Evolutionary conservation across 2,888 invertebrate species (phyloP).

Genomic region (Cyaniris semiargus): DNA sequence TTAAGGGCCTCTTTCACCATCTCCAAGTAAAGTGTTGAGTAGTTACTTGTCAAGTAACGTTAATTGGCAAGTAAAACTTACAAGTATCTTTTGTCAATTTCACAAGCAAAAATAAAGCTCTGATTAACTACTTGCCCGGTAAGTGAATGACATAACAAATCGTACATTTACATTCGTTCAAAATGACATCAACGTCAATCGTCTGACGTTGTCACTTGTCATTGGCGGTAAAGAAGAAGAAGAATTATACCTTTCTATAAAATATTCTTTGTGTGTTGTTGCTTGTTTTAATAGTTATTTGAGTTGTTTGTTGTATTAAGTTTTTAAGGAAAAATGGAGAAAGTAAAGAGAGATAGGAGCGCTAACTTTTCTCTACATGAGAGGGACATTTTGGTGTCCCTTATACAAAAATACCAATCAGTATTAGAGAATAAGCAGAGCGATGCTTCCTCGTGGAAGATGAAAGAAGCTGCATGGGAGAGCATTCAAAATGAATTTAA

Average conservation of each 20-base stretch:
- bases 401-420: not conserved
- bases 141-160: not conserved
- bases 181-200: not conserved
- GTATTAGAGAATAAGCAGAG: slow-evolving; percentile 31
- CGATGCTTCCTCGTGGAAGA: slow-evolving; percentile 30
- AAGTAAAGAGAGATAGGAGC: not conserved
- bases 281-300: too few species aligned
- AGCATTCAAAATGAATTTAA: slow-evolving; percentile 29
- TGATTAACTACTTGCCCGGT: not conserved
- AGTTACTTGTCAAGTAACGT: not conserved
- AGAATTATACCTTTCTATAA: not conserved
- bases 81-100: not conserved
- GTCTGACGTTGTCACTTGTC: not conserved
- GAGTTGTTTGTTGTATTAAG: too few species aligned
- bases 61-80: not conserved
- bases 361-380: not conserved
- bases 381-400: not conserved
- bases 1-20: not conserved
- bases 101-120: not conserved
- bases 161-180: too few species aligned
- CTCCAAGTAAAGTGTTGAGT: not conserved
- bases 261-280: too few species aligned
- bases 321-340: too few species aligned
- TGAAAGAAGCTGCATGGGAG: slow-evolving; percentile 28
- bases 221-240: not conserved